Evolutionary conservation across 2,888 invertebrate genomes (phyloP), one percentile per base, ranked within the genome.

Genomic region (Papilio protenor): DNA sequence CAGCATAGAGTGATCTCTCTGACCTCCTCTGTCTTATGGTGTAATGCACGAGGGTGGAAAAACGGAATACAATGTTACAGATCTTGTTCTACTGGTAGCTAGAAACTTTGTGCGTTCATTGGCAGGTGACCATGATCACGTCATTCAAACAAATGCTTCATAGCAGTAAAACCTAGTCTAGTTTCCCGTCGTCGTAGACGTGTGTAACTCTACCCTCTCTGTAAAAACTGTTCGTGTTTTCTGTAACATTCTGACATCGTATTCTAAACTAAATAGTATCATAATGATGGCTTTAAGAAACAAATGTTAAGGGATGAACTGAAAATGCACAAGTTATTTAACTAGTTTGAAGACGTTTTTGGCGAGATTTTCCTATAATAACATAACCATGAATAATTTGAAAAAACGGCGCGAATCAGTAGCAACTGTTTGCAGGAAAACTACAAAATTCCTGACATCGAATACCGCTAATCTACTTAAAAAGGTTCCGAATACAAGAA

Each of bases 341-440:
- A n/a, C 47, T 10, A 47, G 40, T 11, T 57, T 55, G n/a, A 75
- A 40, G 52, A 33, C 10, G 1, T 57, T 73, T 55, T 12, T 55
- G 10, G 8, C 52, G 55, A 21, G 73, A 49, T 33, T 57, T 52
- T 47, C n/a, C 4, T 14, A 33, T 14, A 55, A 55, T 55, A 73
- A 71, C 71, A 85, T 78, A 75, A 89, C 85, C 21, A 88, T 88
- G 77, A 87, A 88, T 79, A 88, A 87, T 80, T 80, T 93, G 84
- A 90, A 88, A 84, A 85, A 87, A 21, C 87, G 94, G 80, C 86
- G 91, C 70, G 93, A 94, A 81, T 94, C 94, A 0, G 92, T 94
- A 5, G 92, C 93, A 5, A 90, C 91, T 1, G 94, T 92, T 2
- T 94, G 91, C 72, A 90, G 89, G 76, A 93, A 90, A 84, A 94